Evolutionary conservation across 1,140 invertebrate genomes (phyloP), one percentile per base, ranked within the genome.

Genomic region (Drosophila arizonae): DNA sequence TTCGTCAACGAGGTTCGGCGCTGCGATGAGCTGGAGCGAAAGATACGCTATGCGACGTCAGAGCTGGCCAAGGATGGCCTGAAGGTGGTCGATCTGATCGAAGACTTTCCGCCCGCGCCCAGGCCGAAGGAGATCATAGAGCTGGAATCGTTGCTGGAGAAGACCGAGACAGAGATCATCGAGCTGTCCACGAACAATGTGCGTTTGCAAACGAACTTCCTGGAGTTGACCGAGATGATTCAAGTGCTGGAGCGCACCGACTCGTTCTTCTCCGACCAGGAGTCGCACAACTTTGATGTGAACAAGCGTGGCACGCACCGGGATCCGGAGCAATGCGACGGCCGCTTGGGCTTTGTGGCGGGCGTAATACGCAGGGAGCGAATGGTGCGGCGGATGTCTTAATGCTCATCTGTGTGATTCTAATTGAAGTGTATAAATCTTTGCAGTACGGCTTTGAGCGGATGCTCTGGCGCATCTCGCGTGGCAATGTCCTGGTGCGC

Each of bases 401-500:
- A 30, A 0, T 4, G 6, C 6, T 9, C 33, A 33, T 33, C 33
- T 10, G 6, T 10, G 5, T 33, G 0, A 6, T 15, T 13, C n/a
- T 5, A 3, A 61, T n/a, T 24, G 21, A 24, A 2, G 21, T 24
- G 9, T 15, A 9, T 52, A 43, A 17, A 26, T 26, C 2, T 17
- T 60, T 67, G 15, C 94, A 99, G 60, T 97, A 96, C 11, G 96
- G 96, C 21, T 99, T 99, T 93, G 98, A 99, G 91, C 93, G 98
- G 48, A 98, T 99, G 96, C 90, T 99, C 63, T 99, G 98, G 98
- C 94, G 98, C 77, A 98, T 98, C 9, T 99, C 98, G 21, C 94
- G 98, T 72, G 98, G 96, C 45, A 96, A 96, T 90, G 95, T 96
- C 5, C 99, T 99, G 91, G 92, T 99, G 17, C 94, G 97, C 30